Conservation (phyloP, 2,888 invertebrate genomes). For the Colletes collaris region DNA sequence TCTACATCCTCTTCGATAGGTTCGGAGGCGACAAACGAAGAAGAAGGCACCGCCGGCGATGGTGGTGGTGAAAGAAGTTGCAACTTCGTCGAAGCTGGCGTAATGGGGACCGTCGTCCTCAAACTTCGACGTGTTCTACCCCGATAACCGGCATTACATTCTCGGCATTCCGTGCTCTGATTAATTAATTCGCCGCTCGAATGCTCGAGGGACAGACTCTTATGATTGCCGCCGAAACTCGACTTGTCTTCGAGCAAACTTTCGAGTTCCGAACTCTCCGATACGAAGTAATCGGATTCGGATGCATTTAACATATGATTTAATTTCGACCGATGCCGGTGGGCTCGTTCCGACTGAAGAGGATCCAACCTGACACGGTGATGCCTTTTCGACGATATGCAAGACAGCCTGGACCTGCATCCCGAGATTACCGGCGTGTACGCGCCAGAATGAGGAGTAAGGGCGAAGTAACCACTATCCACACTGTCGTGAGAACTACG, state of each 20-base stretch:
- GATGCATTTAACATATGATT: slow-evolving; percentile 60
- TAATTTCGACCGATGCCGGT: slow-evolving; percentile 64
- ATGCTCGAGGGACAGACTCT: slow-evolving; percentile 26
- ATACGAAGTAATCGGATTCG: slow-evolving; percentile 57
- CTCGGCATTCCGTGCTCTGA: slow-evolving; percentile 20
- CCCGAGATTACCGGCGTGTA: slow-evolving; percentile 59
- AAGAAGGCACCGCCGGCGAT: slow-evolving; percentile 72
- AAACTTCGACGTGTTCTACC: slow-evolving; percentile 41
- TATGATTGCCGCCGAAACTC: slow-evolving; percentile 16
- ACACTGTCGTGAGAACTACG: slow-evolving; percentile 61
- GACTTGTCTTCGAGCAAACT: slow-evolving; percentile 33
- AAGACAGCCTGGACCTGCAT: slow-evolving; percentile 56
- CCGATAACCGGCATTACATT: slow-evolving; percentile 22
- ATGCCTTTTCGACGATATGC: slow-evolving; percentile 44
- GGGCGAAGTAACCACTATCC: slow-evolving; percentile 75
- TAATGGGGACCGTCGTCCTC: slow-evolving; percentile 66
- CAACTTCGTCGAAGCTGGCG: slow-evolving; percentile 66
- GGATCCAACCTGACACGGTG: slow-evolving; percentile 64
- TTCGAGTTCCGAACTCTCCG: slow-evolving; percentile 52
- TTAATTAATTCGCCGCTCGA: slow-evolving; percentile 17
- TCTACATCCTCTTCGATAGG: slow-evolving; percentile 72
- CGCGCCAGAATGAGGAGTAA: slow-evolving; percentile 71
- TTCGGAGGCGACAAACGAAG: slow-evolving; percentile 70
- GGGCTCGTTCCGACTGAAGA: slow-evolving; percentile 61
- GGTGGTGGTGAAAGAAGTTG: slow-evolving; percentile 71